phyloP scores from a whole-genome alignment of 1,140 invertebrate species.

The Leptinotarsa defecta region DNA sequence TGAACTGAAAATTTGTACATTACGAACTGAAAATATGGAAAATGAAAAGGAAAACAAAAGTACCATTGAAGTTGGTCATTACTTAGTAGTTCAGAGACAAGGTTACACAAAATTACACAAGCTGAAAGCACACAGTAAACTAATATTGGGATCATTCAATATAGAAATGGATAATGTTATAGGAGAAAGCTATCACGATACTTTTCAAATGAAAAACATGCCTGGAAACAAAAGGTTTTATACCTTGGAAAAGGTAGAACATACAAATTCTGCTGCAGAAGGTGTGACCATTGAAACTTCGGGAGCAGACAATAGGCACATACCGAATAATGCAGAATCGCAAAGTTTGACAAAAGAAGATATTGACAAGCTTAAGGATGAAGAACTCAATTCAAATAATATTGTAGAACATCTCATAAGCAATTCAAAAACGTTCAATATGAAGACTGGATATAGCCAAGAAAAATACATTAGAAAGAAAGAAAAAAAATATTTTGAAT shows the following conservation, averaged over 20 bases:
- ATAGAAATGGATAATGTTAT: constrained; percentile 72
- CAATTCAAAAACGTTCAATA: constrained; percentile 84
- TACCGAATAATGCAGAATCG: constrained; percentile 82
- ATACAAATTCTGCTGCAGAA: constrained; percentile 57
- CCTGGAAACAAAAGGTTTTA: constrained; percentile 64
- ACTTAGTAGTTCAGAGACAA: constrained; percentile 75
- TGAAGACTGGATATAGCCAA: constrained; percentile 91
- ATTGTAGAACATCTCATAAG: constrained; percentile 86
- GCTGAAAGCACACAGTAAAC: constrained; percentile 64
- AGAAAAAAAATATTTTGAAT: constrained; percentile 86
- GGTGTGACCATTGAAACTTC: constrained; percentile 62
- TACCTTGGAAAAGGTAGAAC: constrained; percentile 62
- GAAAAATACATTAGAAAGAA: constrained; percentile 95
- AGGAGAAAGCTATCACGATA: constrained; percentile 75
- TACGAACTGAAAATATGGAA: constrained; percentile 15
- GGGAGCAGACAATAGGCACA: constrained; percentile 82
- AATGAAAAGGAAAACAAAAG: constrained; percentile 32
- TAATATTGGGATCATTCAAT: constrained; percentile 72
- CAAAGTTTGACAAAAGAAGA: constrained; percentile 84
- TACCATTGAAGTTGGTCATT: constrained; percentile 65
- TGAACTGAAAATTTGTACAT: not conserved
- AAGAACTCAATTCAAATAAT: constrained; percentile 75
- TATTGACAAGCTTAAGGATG: constrained; percentile 76
- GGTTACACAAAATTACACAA: constrained; percentile 77
- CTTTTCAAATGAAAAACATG: constrained; percentile 76